phyloP scores from a whole-genome alignment of 2,797 vertebrate genomes.

The Ctenosaura bakeri region DNA sequence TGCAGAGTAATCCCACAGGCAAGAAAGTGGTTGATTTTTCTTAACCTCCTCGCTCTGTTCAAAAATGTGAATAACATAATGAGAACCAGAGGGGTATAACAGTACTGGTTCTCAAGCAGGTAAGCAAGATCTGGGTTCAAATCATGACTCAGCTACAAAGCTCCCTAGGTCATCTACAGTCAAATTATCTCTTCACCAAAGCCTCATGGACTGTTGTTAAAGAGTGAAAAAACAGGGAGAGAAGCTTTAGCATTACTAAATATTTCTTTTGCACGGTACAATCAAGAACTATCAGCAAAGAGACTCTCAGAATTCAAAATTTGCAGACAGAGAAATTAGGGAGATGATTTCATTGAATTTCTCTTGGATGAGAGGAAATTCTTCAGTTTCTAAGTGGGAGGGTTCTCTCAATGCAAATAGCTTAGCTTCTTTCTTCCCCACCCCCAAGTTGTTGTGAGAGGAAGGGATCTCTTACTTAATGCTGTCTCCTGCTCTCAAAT shows the following conservation, averaged over 20 bases:
- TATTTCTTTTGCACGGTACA: too few species aligned
- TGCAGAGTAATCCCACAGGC: slow-evolving; percentile 77
- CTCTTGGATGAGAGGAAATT: too few species aligned
- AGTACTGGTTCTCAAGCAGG: neutral
- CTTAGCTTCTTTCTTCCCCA: too few species aligned
- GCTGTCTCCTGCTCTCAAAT: too few species aligned
- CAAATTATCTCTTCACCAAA: neutral
- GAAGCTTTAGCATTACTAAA: neutral
- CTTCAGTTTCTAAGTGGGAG: too few species aligned
- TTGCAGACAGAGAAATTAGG: too few species aligned
- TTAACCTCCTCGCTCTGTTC: slow-evolving; percentile 78
- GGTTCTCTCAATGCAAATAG: too few species aligned
- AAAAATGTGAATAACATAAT: slow-evolving; percentile 86
- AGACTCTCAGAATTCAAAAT: too few species aligned
- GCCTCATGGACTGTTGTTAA: neutral
- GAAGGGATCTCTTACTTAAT: too few species aligned
- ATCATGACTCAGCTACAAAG: neutral
- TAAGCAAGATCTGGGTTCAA: neutral
- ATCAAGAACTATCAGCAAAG: too few species aligned
- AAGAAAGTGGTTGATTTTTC: slow-evolving; percentile 77
- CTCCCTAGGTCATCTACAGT: neutral
- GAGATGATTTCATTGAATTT: too few species aligned
- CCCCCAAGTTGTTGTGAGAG: too few species aligned
- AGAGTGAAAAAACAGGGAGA: neutral
- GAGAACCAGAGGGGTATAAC: slow-evolving; percentile 48